phyloP scores from a whole-genome alignment of 1,140 invertebrate genomes.

The Zophobas atratus region DNA sequence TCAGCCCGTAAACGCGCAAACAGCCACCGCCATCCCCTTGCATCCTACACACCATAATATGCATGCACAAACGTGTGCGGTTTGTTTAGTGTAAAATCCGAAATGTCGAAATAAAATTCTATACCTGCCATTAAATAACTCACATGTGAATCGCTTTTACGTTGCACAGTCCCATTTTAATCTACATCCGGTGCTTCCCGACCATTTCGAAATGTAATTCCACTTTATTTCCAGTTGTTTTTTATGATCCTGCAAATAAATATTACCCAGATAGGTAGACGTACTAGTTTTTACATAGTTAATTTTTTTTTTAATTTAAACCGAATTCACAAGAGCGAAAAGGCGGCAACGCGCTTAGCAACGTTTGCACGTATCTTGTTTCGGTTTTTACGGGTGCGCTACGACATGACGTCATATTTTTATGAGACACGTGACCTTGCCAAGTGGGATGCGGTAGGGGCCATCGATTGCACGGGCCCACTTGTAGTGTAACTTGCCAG shows the following conservation, averaged over 20 bases:
- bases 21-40: no score
- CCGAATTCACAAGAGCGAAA: background rate
- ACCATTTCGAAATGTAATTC: slow-evolving; percentile 20
- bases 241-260: slow-evolving; percentile 20
- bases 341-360: background rate
- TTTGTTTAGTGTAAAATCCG: slow-evolving; percentile 23
- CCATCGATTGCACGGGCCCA: background rate
- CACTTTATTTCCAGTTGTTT: slow-evolving; percentile 17
- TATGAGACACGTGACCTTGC: background rate
- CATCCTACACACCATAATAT: slow-evolving; percentile 1
- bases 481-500: background rate
- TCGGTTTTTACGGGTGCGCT: background rate
- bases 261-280: slow-evolving; percentile 19
- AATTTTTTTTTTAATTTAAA: background rate
- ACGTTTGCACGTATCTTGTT: background rate
- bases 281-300: background rate
- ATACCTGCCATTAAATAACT: slow-evolving; percentile 35
- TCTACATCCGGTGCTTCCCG: slow-evolving; percentile 29
- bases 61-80: slow-evolving; percentile 24
- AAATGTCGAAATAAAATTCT: slow-evolving; percentile 32
- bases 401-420: background rate
- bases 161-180: slow-evolving; percentile 26
- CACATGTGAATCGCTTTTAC: slow-evolving; percentile 19
- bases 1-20: no score
- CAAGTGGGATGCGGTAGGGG: background rate